Evolutionary conservation across 2,888 invertebrate species (phyloP), one percentile per base, ranked within the genome.

Genomic region (Chymomyza procnemis): DNA sequence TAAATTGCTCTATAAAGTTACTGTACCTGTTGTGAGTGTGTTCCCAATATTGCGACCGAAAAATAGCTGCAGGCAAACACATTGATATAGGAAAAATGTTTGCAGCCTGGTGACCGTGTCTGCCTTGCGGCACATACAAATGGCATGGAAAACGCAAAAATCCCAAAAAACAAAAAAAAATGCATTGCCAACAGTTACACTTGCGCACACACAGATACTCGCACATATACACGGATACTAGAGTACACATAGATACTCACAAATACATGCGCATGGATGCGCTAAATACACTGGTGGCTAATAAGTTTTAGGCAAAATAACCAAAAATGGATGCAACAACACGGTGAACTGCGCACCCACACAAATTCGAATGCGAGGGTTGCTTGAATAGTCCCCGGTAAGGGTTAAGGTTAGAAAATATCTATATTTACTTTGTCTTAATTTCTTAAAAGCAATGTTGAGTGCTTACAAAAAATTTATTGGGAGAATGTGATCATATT

Each of bases 251-350:
- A 26, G 26, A 2, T 26, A 26, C 26, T 4, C 26, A 41, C 34
- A 50, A 18, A 58, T 61, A 18, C 48, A 61, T 18, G 48, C 84
- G 66, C 82, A 76, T 78, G 71, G 77, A 78, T 26, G 26, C 71
- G 74, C 85, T 75, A 76, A 87, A 84, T 82, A 78, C 85, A 76
- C 83, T 76, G 69, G 83, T 75, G 83, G 82, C 87, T 80, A 85
- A 84, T 84, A 84, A 87, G 85, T 84, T 87, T 85, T 87, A 74
- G 73, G 76, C 78, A 76, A 63, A 83, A 82, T 76, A 83, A 68
- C 69, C 78, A 85, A 34, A 50, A 50, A 64, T 54, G 19, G n/a
- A 56, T 22, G 3, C 30, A 50, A 50, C 18, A 26, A 34, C 58
- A 50, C n/a, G 9, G 61, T 67, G 74, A 76, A 72, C 73, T 73